Percentiles rank a stretch among this genome's conserved stretches.
Evolutionary conservation across 2,113 vertebrate species (phyloP).

Genomic region (Grammomys surdaster): DNA sequence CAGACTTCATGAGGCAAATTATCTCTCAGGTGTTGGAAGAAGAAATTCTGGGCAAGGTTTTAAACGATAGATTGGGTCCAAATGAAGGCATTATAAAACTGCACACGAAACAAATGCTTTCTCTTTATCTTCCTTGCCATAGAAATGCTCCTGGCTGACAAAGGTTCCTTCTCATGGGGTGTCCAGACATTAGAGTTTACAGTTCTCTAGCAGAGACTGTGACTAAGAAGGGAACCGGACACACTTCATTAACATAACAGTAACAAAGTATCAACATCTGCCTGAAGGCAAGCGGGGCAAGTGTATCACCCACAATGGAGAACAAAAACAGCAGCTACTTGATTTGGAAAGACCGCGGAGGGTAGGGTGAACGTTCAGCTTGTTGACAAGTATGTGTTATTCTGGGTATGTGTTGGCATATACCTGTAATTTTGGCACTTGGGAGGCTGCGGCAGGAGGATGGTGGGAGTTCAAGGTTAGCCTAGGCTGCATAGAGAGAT

Average conservation of each 20-base stretch:
- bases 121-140: neutral
- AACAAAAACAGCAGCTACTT: neutral
- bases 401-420: neutral
- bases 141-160: neutral
- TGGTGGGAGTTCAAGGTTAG: neutral
- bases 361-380: neutral
- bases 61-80: neutral
- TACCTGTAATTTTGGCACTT: neutral
- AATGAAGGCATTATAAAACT: slow-evolving; percentile 9
- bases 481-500: neutral
- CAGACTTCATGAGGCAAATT: neutral
- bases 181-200: neutral
- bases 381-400: neutral
- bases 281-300: neutral
- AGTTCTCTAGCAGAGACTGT: neutral
- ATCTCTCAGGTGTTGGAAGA: neutral
- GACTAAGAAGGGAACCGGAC: neutral
- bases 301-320: neutral
- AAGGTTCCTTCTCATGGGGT: neutral
- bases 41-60: slow-evolving; percentile 26
- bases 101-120: neutral
- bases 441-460: neutral
- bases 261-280: neutral
- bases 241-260: slow-evolving; percentile 35
- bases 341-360: neutral